Percentiles rank a stretch among this genome's conserved stretches.
Conservation (phyloP, 2,113 vertebrate genomes). For the Odontophorus gujanensis region DNA sequence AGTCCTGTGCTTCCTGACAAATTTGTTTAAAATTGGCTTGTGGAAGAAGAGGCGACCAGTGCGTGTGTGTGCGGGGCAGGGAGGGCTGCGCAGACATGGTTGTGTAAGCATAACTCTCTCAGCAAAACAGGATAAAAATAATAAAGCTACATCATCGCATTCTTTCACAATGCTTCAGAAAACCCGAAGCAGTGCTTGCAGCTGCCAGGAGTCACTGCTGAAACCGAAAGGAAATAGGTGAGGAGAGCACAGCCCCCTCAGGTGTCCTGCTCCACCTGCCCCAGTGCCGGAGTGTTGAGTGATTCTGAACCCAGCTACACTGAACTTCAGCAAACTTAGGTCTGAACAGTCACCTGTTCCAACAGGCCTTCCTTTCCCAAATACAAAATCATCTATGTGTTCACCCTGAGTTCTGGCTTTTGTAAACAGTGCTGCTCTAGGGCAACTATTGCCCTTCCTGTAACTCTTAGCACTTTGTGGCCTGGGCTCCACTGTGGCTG, state of each 20-base stretch:
- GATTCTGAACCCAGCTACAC: background rate
- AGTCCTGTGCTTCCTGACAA: background rate
- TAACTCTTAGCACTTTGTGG: background rate
- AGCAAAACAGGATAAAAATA: conserved; percentile 62
- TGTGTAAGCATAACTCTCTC: conserved; percentile 59
- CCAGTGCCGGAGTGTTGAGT: background rate
- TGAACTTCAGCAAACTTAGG: background rate
- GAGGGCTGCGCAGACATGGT: background rate
- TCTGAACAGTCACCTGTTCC: background rate
- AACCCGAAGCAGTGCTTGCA: background rate
- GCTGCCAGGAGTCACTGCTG: background rate
- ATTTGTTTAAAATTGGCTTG: conserved; percentile 4
- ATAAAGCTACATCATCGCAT: conserved; percentile 65
- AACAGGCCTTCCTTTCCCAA: background rate
- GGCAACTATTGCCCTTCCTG: background rate
- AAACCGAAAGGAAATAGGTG: conserved; percentile 22
- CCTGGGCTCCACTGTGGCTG: background rate
- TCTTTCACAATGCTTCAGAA: conserved; percentile 49
- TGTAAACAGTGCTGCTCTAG: background rate
- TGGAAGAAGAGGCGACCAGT: background rate
- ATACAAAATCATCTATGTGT: background rate
- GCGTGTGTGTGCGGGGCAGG: background rate
- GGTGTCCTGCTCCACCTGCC: background rate
- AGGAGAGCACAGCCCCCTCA: background rate
- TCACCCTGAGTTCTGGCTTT: background rate